A percentile compares a stretch with the other conserved stretches of the same genome.
phyloP scores from a whole-genome alignment of 2,888 invertebrate species.

The Pegoplata infirma region DNA sequence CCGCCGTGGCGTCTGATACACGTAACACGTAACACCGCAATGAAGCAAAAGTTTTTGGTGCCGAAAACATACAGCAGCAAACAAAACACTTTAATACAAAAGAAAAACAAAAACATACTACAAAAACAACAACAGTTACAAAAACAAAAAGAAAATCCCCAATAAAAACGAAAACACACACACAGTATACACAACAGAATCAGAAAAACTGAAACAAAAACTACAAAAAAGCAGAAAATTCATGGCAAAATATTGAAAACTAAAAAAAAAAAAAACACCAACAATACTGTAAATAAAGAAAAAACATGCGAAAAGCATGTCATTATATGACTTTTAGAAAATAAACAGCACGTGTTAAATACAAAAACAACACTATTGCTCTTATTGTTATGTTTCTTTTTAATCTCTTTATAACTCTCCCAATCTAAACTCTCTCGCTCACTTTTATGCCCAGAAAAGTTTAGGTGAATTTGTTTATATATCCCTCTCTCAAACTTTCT shows the following conservation, averaged over 20 bases:
- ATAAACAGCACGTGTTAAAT: constrained; percentile 53
- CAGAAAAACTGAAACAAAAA: constrained; percentile 6
- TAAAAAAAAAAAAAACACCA: neutral
- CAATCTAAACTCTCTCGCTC: constrained; percentile 28
- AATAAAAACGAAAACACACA: constrained; percentile 15
- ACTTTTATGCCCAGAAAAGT: too few species aligned
- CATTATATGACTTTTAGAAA: constrained; percentile 31
- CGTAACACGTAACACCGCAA: constrained; percentile 79
- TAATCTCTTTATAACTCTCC: constrained; percentile 6
- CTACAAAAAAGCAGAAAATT: constrained; percentile 19
- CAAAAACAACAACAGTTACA: too few species aligned
- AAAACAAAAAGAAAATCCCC: too few species aligned
- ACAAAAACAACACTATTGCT: constrained; percentile 29
- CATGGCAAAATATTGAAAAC: neutral
- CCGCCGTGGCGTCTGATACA: constrained; percentile 75
- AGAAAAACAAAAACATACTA: constrained; percentile 51
- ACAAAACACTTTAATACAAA: constrained; percentile 44
- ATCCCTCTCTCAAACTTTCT: neutral
- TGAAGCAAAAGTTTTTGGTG: constrained; percentile 73
- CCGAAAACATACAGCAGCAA: constrained; percentile 64
- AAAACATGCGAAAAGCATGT: constrained; percentile 43
- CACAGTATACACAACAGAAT: neutral
- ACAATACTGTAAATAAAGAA: constrained; percentile 6
- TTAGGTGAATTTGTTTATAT: constrained; percentile 10
- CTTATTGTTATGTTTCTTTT: neutral